Evolutionary conservation across 2,797 vertebrate genomes (phyloP), one percentile per base, ranked within the genome.

Genomic region (Sorex maritimensis): DNA sequence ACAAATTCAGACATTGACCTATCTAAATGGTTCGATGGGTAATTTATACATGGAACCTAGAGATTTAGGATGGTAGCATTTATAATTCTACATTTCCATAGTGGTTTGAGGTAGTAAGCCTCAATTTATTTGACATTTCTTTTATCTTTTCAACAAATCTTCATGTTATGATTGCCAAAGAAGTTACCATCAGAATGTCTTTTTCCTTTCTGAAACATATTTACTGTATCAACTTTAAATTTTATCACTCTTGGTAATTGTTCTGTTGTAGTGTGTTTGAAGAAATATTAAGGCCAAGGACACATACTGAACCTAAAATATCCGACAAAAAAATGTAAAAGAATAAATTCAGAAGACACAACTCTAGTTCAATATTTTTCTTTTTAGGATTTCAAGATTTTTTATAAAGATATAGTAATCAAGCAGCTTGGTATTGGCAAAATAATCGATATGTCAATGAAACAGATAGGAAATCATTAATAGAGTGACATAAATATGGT

Each of bases 221-320:
- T 77, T 83, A 72, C 65, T 67, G 88, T 44, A 63, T 72, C 65
- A 75, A 80, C 24, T 86, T 93, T 94, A 83, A 82, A 74, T 67
- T 78, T 83, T 21, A 68, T 58, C n/a, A 49, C 15, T 1, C 58
- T 68, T 91, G 30, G 12, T 8, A 34, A 26, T 44, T 38, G 21
- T 75, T 52, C 58, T 78, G 46, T 41, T 93, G 52, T 28, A 28
- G 2, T 78, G 19, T 69, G 19, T 88, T 73, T 88, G 46, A 85
- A 94, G 79, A 55, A 85, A 83, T 68, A 71, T 91, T 73, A 55
- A 92, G 73, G 77, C 38, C 30, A 61, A 80, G 80, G 46, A 67
- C 52, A 55, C 2, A 77, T 13, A 46, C 13, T 88, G 44, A 49
- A 44, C 52, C 75, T 52, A 55, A 49, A 83, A 26, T 49, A 89